A percentile compares a stretch with the other conserved stretches of the same genome.
Conservation (phyloP, 1,140 invertebrate species). For the Adelges cooleyi region DNA sequence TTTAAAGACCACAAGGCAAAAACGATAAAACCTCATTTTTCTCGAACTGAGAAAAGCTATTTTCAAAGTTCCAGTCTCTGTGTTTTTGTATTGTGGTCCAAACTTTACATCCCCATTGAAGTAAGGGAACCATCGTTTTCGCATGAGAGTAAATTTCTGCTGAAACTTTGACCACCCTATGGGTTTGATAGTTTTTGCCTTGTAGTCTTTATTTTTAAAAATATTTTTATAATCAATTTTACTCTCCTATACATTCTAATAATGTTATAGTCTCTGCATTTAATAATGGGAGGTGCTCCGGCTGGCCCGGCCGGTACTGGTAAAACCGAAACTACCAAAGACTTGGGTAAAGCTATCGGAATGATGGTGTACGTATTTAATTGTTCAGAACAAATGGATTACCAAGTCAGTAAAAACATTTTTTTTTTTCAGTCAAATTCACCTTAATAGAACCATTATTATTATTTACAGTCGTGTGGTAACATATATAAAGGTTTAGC, state of each 20-base stretch:
- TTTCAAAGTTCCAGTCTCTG: too few species aligned
- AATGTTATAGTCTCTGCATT: slow-evolving; percentile 56
- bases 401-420: slow-evolving; percentile 46
- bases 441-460: not conserved
- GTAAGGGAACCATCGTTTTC: too few species aligned
- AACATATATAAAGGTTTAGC: slow-evolving; percentile 86
- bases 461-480: slow-evolving; percentile 54
- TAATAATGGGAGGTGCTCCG: slow-evolving; percentile 84
- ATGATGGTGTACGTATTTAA: slow-evolving; percentile 95
- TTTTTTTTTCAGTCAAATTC: not conserved
- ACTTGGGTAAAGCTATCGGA: slow-evolving; percentile 76
- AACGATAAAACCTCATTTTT: too few species aligned
- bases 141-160: too few species aligned
- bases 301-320: slow-evolving; percentile 79
- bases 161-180: too few species aligned
- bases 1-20: too few species aligned
- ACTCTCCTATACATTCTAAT: not conserved
- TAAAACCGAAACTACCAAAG: slow-evolving; percentile 90
- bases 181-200: too few species aligned
- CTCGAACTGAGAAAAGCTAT: too few species aligned
- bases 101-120: not conserved
- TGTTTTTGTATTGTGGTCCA: not conserved
- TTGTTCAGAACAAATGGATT: slow-evolving; percentile 94
- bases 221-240: not conserved
- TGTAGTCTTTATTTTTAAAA: too few species aligned